A percentile compares a stretch with the other conserved stretches of the same genome.
phyloP scores from a whole-genome alignment of 2,113 vertebrate genomes.

The Sceloporus undulatus region DNA sequence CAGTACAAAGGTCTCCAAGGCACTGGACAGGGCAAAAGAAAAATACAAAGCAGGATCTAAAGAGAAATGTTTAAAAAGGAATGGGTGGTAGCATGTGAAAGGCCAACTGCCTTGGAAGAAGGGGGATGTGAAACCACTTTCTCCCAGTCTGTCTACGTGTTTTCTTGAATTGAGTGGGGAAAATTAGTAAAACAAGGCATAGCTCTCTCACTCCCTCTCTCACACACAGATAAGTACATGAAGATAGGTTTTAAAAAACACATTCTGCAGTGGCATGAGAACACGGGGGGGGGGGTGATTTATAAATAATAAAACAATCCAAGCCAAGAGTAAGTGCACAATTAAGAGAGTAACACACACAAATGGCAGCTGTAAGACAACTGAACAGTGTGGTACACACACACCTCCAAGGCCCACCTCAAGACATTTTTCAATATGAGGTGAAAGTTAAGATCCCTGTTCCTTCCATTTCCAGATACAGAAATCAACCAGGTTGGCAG shows the following conservation, averaged over 20 bases:
- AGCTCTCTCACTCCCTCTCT: too few relatives aligned
- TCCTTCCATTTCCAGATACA: too few relatives aligned
- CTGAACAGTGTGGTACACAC: not conserved
- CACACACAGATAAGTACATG: too few relatives aligned
- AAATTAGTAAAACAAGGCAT: too few relatives aligned
- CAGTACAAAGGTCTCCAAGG: not conserved
- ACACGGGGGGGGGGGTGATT: not conserved
- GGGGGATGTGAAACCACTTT: too few relatives aligned
- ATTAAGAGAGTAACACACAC: not conserved
- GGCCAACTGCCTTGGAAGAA: not conserved
- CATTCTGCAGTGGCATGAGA: too few relatives aligned
- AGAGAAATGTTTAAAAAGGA: not conserved
- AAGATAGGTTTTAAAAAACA: too few relatives aligned
- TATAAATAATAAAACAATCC: not conserved
- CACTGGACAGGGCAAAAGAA: not conserved
- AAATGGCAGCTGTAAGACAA: not conserved
- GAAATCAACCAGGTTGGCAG: too few relatives aligned
- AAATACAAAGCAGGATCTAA: not conserved
- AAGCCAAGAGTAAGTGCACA: not conserved
- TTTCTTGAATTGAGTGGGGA: too few relatives aligned
- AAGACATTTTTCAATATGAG: not conserved
- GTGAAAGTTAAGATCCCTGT: not conserved
- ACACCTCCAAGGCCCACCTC: not conserved
- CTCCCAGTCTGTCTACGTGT: not conserved
- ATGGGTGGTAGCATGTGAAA: not conserved